These are phyloP conservation scores for Lysandra coridon DNA, from an alignment of 2,888 invertebrate species.

Conservation along the genomic window DNA sequence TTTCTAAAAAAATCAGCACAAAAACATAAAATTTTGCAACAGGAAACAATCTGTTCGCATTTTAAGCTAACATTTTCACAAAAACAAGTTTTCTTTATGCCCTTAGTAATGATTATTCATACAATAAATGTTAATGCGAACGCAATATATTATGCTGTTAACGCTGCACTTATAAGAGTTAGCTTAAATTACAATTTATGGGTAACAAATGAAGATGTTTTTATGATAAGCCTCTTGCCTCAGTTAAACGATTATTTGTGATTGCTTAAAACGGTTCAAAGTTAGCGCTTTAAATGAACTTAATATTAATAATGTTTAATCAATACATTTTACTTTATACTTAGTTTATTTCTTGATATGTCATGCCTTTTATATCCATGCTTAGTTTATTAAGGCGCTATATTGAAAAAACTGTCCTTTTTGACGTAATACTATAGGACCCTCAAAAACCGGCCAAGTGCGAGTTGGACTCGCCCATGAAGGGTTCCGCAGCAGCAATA, in stretches of 20 bases:
- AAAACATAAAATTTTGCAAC: neutral
- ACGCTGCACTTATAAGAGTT: slow-evolving; percentile 10
- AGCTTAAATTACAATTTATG: slow-evolving; percentile 30
- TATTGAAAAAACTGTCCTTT: too few relatives aligned
- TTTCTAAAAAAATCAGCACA: too few relatives aligned
- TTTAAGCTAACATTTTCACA: neutral
- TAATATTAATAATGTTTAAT: too few relatives aligned
- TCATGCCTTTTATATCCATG: too few relatives aligned
- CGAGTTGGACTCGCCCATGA: too few relatives aligned
- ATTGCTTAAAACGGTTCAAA: neutral
- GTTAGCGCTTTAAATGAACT: neutral
- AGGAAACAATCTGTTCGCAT: neutral
- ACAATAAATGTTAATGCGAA: slow-evolving; percentile 4
- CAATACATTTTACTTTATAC: too few relatives aligned
- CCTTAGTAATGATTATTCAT: neutral
- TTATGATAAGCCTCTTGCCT: neutral
- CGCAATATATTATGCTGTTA: slow-evolving; percentile 12
- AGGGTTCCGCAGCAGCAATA: too few relatives aligned
- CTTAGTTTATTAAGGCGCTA: too few relatives aligned
- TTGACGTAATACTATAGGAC: too few relatives aligned
- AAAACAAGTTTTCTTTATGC: neutral
- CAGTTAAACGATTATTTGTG: neutral
- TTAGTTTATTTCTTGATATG: too few relatives aligned
- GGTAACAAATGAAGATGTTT: slow-evolving; percentile 11
- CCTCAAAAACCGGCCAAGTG: too few relatives aligned